Base-by-base conservation (phyloP, 1,140 invertebrate species). In the Harlomillsia oculata region DNA sequence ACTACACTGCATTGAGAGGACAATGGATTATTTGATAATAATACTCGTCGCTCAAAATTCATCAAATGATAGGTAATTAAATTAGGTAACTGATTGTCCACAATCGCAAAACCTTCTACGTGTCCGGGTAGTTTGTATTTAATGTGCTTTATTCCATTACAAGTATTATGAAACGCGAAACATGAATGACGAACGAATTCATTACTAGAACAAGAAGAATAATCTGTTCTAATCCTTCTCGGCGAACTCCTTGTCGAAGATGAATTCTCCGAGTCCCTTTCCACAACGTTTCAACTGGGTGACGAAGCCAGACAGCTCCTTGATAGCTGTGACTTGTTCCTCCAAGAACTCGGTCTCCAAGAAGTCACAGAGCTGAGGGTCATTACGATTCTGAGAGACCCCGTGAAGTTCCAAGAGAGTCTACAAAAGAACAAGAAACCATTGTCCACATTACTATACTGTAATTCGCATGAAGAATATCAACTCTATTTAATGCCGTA, bases 281-380 rank as follows among this genome's bases (percentile, higher is more conserved):
- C 81, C 80, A 56, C 75, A 76, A 50, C 80, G 74, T 55, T 77
- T 77, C 66, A 83, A 69, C 54, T 78, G 75, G 60, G 79, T 79
- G 45, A 82, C 68, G 61, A 76, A 70, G 59, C 75, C 75, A 13
- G 72, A 74, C 8, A 82, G 56, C 63, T 80, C 71, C 65, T 82
- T 80, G 58, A 82, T 81, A 26, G 77, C 69, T 46, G 79, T 72
- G 9, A 81, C 79, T 69, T 82, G 79, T 58, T 82, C 79, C 41
- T 73, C 70, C 54, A 82, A 68, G 69, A 71, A 81, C 37, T 81
- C 67, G 5, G 64, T 67, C 66, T 82, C 80, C 29, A 81, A 56
- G 68, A 77, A 82, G 60, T 82, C 78, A 23, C 65, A 70, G 69
- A 80, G 72, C 69, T 78, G 65, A 5, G 66, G 49, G 59, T 70